Evolutionary conservation across 2,113 vertebrate species (phyloP).

Genomic region (Leucoraja erinaceus): DNA sequence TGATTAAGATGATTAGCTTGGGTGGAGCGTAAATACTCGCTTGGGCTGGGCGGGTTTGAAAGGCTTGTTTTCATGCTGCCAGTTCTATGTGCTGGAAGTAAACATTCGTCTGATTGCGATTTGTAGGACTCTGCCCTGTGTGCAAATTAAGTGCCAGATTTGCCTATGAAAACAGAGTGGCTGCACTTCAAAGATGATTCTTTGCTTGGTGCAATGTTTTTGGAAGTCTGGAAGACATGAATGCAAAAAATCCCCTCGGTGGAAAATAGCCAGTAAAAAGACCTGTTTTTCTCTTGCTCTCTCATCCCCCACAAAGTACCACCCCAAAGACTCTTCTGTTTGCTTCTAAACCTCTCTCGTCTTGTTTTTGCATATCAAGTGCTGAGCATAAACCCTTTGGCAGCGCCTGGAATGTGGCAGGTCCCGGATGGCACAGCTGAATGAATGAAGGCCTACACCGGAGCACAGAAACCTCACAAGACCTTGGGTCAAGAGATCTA

Average conservation of each 20-base stretch:
- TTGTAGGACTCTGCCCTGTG: background rate
- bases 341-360: background rate
- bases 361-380: background rate
- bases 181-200: background rate
- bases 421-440: background rate
- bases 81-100: background rate
- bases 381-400: background rate
- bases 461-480: conserved; percentile 51
- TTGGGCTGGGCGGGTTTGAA: background rate
- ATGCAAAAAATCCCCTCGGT: background rate
- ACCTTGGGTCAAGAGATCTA: conserved; percentile 54
- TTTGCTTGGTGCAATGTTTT: background rate
- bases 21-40: background rate
- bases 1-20: background rate
- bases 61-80: background rate
- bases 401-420: background rate
- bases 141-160: background rate
- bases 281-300: no score
- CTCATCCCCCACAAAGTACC: no score
- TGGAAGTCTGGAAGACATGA: background rate
- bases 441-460: conserved; percentile 39
- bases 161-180: background rate
- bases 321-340: background rate
- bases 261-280: background rate
- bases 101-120: background rate